Evolutionary conservation across 92 coral and sea anemone genomes (phyloP).

Genomic region (Micromussa lordhowensis): DNA sequence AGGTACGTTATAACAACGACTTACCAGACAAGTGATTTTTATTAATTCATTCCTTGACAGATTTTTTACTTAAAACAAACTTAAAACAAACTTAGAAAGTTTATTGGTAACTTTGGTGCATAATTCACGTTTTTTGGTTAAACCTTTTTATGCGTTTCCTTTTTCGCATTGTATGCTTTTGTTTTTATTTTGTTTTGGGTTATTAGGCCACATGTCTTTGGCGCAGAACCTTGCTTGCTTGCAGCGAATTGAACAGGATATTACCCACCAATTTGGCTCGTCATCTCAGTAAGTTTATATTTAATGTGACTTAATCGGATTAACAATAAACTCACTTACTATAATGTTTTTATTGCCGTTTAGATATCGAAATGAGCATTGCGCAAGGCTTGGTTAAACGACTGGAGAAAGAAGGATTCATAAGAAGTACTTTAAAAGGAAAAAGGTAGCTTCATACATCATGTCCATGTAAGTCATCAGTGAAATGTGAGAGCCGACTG

Average conservation of each 20-base stretch:
- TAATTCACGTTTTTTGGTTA: not conserved
- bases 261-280: conserved; percentile 90
- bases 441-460: conserved; percentile 73
- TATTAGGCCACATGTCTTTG: conserved; percentile 87
- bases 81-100: too few relatives aligned
- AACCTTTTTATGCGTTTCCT: too few relatives aligned
- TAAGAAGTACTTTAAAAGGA: conserved; percentile 86
- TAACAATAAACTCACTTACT: not conserved
- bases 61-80: too few relatives aligned
- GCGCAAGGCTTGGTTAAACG: conserved; percentile 90
- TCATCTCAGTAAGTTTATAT: conserved; percentile 76
- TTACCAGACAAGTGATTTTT: too few relatives aligned
- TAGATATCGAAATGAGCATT: conserved; percentile 89
- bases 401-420: conserved; percentile 91
- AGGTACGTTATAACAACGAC: too few relatives aligned
- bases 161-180: not conserved
- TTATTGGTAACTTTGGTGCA: too few relatives aligned
- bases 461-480: not conserved
- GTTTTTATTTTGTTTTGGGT: conserved; percentile 12
- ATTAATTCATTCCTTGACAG: too few relatives aligned
- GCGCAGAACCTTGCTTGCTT: conserved; percentile 95
- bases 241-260: conserved; percentile 86
- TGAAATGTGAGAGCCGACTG: not conserved
- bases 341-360: not conserved
- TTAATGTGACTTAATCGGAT: too few relatives aligned